Base-by-base conservation (phyloP, 2,797 vertebrate species). In the Bufotes viridis region DNA sequence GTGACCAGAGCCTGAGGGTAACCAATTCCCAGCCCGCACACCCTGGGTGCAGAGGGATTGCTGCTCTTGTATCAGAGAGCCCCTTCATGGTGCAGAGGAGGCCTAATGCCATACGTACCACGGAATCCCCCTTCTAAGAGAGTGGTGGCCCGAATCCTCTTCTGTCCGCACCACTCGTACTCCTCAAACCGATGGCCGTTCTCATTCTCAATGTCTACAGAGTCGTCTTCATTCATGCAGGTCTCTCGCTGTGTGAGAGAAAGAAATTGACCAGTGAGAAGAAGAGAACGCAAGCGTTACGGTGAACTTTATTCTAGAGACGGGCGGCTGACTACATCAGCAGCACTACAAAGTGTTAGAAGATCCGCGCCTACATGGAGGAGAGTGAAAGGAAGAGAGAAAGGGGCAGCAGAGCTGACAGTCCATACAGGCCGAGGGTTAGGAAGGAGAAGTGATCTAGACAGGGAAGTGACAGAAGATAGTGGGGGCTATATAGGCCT, bases 141-240 rank as follows among this genome's bases (percentile, higher is more conserved):
- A 75, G 98, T 97, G 0, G 98, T 99, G 42, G 98, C 98, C 92
- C 98, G 95, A 96, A 99, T 98, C 95, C 98, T 96, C 94, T 99
- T 99, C 96, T 99, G 98, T 9, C 98, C 98, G 0, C 98, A 99
- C 98, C 98, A 99, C 90, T 99, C 98, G 24, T 99, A 99, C 90
- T 99, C 98, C 90, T 99, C 98, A 87, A 99, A 99, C 93, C 98
- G 97, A 90, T 96, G 97, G 87, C 97, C 97, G 0, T 97, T 98
- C 91, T 99, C 98, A 3, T 97, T 97, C 84, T 99, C 98, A 89
- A 98, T 96, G 92, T 99, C 98, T 88, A 96, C 97, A 0, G 97
- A 97, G 91, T 99, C 98, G 0, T 99, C 98, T 65, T 99, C 98
- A 83, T 95, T 94, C 88, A 95, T 96, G 86, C 97, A 96, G 0